Conservation (phyloP, 1,140 invertebrate species). For the Drusus annulatus region DNA sequence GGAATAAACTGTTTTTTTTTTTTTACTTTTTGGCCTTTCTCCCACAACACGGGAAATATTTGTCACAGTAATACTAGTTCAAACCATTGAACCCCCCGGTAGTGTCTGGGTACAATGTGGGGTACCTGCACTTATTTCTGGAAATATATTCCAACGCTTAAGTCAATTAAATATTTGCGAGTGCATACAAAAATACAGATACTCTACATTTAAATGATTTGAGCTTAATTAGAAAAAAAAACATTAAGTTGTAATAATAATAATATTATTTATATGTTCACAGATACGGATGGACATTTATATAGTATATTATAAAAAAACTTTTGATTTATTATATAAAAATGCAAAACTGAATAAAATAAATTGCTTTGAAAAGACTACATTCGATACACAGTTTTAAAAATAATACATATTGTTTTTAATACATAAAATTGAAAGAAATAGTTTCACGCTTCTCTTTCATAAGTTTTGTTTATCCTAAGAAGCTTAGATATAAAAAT, state of each 20-base stretch:
- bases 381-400: too few species aligned
- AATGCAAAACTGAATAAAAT: too few species aligned
- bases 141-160: conserved; percentile 13
- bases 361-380: too few species aligned
- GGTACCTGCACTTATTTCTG: background rate
- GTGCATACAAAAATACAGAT: conserved; percentile 40
- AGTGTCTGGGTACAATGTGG: background rate
- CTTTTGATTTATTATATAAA: too few species aligned
- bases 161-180: conserved; percentile 31
- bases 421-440: too few species aligned
- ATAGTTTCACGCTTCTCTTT: too few species aligned
- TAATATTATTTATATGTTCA: background rate
- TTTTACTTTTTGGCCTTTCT: conserved; percentile 34
- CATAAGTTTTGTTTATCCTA: too few species aligned
- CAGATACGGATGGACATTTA: conserved; percentile 15
- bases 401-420: too few species aligned
- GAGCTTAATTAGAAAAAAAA: conserved; percentile 30
- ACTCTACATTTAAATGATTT: conserved; percentile 21
- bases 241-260: conserved; percentile 7
- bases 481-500: too few species aligned
- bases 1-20: conserved; percentile 33
- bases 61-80: conserved; percentile 39
- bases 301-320: too few species aligned
- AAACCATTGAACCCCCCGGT: background rate
- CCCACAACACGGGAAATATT: conserved; percentile 32